Evolutionary conservation across 2,797 vertebrate species (phyloP).

Genomic region (Premnoplex brunnescens): DNA sequence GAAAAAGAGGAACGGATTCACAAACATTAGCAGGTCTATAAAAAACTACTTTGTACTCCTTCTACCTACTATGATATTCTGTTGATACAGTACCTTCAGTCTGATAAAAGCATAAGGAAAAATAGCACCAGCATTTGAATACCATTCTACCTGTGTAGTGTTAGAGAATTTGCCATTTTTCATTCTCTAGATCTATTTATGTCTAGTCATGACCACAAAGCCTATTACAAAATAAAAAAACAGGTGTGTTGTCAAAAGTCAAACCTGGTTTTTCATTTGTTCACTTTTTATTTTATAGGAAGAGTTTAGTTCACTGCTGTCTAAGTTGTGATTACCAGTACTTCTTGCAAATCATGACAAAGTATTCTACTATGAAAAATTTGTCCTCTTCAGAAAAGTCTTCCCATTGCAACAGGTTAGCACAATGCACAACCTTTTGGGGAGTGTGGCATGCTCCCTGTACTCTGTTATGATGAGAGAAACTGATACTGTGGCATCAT

Average conservation of each 20-base stretch:
- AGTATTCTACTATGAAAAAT: not conserved
- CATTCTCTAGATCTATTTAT: not conserved
- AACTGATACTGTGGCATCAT: not conserved
- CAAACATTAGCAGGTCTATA: not conserved
- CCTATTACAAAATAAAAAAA: not conserved
- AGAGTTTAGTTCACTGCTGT: not conserved
- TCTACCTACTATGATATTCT: not conserved
- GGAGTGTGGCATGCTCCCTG: not conserved
- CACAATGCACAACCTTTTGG: not conserved
- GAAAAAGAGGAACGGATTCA: not conserved
- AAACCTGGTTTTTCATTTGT: not conserved
- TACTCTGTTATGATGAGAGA: rapidly evolving
- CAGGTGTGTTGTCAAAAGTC: not conserved
- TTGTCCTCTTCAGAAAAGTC: not conserved
- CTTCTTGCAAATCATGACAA: not conserved
- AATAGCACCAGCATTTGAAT: not conserved
- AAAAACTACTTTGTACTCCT: not conserved
- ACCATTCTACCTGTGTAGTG: not conserved
- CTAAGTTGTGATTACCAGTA: not conserved
- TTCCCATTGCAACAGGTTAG: not conserved
- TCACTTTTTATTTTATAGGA: not conserved
- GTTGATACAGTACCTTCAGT: not conserved
- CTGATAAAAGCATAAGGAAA: not conserved
- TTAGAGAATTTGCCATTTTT: not conserved
- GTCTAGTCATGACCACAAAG: not conserved